phyloP scores from a whole-genome alignment of 2,888 invertebrate genomes.

The Campopleginae sp. region DNA sequence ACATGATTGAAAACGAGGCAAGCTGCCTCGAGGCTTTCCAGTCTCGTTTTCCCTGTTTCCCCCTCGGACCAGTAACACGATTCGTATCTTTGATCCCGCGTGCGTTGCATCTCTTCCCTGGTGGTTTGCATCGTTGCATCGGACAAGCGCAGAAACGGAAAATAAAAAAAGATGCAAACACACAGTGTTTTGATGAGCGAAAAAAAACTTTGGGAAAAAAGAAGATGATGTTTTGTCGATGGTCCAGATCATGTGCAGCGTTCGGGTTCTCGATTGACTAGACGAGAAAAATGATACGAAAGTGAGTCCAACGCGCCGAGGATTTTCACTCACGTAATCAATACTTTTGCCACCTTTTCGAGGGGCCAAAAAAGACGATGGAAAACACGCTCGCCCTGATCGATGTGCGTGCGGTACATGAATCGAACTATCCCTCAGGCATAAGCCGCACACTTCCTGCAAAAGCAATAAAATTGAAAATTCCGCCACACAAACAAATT shows the following conservation, averaged over 20 bases:
- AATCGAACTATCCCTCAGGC: not conserved
- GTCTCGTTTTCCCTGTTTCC: conserved; percentile 14
- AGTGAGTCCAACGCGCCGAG: not conserved
- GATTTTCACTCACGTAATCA: not conserved
- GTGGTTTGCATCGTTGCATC: conserved; percentile 54
- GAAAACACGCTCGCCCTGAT: not conserved
- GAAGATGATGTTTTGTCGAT: conserved; percentile 31
- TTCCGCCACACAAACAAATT: no score
- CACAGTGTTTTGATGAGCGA: conserved; percentile 1
- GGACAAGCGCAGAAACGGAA: conserved; percentile 14
- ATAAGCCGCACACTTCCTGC: not conserved
- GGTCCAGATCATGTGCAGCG: conserved; percentile 40
- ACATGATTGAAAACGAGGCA: conserved; percentile 61
- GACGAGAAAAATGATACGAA: not conserved
- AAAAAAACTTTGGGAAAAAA: conserved; percentile 6
- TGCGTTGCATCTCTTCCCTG: conserved; percentile 45
- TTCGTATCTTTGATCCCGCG: conserved; percentile 65
- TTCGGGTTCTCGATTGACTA: not conserved
- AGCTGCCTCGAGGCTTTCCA: conserved; percentile 49
- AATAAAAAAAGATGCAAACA: not conserved
- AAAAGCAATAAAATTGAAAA: not conserved
- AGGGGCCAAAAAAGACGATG: not conserved
- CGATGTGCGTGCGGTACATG: not conserved
- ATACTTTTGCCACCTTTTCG: not conserved
- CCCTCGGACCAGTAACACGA: conserved; percentile 49